Conservation (phyloP, 2,888 invertebrate species). For the Empis stercorea region DNA sequence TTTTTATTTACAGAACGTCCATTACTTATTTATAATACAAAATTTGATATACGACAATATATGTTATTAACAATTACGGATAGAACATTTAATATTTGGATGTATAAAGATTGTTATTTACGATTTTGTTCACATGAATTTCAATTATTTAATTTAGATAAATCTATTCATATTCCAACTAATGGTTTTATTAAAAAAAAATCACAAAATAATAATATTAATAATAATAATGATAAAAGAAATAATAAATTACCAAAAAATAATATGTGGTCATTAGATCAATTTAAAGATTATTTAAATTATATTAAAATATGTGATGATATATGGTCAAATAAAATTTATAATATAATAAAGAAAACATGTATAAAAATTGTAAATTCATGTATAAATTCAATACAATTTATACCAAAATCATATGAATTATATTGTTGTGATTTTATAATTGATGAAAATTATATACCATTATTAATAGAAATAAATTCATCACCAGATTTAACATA, state of each 20-base stretch:
- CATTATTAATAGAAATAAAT: slow-evolving; percentile 89
- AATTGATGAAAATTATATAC: slow-evolving; percentile 67
- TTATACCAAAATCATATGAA: slow-evolving; percentile 67
- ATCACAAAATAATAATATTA: no score
- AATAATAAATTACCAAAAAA: slow-evolving; percentile 47
- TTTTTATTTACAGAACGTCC: slow-evolving; percentile 50
- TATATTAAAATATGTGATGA: slow-evolving; percentile 31
- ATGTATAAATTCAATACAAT: slow-evolving; percentile 57
- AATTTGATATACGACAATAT: no score
- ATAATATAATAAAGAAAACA: slow-evolving; percentile 72
- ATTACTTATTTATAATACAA: slow-evolving; percentile 66
- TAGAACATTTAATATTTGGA: no score
- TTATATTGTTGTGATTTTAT: slow-evolving; percentile 89
- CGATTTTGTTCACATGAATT: slow-evolving; percentile 78
- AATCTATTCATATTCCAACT: slow-evolving; percentile 77
- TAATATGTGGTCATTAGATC: slow-evolving; percentile 75
- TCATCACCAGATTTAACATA: slow-evolving; percentile 71
- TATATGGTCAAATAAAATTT: slow-evolving; percentile 58
- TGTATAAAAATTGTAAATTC: slow-evolving; percentile 67
- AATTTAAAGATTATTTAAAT: slow-evolving; percentile 51
- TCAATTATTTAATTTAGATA: slow-evolving; percentile 62
- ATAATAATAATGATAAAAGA: not conserved
- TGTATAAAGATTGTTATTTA: slow-evolving; percentile 73
- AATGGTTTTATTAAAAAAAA: slow-evolving; percentile 63
- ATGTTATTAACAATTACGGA: no score